Conservation (phyloP, 2,113 vertebrate genomes). For the Heptranchias perlo region DNA sequence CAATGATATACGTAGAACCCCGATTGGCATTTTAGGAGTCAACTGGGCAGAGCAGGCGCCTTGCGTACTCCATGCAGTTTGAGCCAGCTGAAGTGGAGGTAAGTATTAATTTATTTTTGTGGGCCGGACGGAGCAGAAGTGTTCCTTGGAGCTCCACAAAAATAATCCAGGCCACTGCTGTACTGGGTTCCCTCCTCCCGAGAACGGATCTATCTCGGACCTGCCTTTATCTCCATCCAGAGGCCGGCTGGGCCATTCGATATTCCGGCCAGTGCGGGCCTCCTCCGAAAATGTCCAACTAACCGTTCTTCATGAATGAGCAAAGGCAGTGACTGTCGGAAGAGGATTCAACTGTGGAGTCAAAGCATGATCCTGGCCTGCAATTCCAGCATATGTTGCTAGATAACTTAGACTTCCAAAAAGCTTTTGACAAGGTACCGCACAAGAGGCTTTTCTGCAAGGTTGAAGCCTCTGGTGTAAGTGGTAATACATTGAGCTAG, state of each 20-base stretch:
- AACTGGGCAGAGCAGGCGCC: too few relatives aligned
- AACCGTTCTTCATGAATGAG: neutral
- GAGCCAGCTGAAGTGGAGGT: too few relatives aligned
- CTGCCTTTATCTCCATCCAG: neutral
- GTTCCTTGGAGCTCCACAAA: neutral
- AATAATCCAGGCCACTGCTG: neutral
- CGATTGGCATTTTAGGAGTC: too few relatives aligned
- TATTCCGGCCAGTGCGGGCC: neutral
- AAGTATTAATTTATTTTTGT: too few relatives aligned
- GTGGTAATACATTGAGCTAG: too few relatives aligned
- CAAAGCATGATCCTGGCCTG: neutral
- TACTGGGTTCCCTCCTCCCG: neutral
- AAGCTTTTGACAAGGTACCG: too few relatives aligned
- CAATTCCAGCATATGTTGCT: neutral
- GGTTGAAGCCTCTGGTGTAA: too few relatives aligned
- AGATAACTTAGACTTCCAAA: too few relatives aligned
- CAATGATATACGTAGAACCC: too few relatives aligned
- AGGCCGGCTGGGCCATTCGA: neutral
- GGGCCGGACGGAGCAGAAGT: neutral
- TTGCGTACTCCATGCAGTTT: too few relatives aligned
- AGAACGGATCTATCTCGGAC: neutral
- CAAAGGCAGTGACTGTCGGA: neutral
- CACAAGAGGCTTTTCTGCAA: too few relatives aligned
- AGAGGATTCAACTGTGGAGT: neutral
- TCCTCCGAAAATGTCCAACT: neutral